Percentiles rank a stretch among this genome's conserved stretches.
phyloP scores from a whole-genome alignment of 2,888 invertebrate species.

The Xestia c-nigrum region DNA sequence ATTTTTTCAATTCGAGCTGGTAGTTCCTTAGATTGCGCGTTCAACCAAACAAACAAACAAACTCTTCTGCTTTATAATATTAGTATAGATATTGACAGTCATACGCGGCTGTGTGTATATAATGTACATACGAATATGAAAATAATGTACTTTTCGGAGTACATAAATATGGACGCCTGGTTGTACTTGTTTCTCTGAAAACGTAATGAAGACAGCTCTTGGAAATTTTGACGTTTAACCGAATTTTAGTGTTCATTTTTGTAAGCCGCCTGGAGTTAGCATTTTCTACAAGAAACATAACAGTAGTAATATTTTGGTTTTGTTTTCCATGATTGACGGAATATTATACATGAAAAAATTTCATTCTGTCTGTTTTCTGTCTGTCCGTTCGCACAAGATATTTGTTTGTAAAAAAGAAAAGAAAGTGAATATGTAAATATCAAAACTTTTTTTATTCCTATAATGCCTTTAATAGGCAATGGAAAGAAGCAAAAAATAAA shows the following conservation, averaged over 20 bases:
- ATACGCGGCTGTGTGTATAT: slow-evolving; percentile 6
- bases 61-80: too few relatives aligned
- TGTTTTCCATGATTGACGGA: not conserved
- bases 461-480: too few relatives aligned
- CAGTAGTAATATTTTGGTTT: not conserved
- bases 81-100: not conserved
- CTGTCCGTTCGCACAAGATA: too few relatives aligned
- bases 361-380: too few relatives aligned
- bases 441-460: too few relatives aligned
- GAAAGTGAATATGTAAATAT: too few relatives aligned
- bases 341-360: not conserved
- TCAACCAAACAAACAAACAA: too few relatives aligned
- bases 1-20: too few relatives aligned
- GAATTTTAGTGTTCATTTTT: not conserved
- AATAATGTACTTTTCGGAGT: slow-evolving; percentile 14
- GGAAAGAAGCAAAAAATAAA: too few relatives aligned
- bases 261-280: too few relatives aligned
- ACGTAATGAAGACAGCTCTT: slow-evolving; percentile 4
- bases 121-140: slow-evolving; percentile 11
- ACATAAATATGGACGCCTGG: not conserved
- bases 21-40: too few relatives aligned
- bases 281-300: not conserved
- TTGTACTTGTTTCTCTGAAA: slow-evolving; percentile 20
- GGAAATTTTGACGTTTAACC: not conserved
- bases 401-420: too few relatives aligned